Evolutionary conservation across 2,797 vertebrate species (phyloP).

Genomic region (Fistularia commersonii): DNA sequence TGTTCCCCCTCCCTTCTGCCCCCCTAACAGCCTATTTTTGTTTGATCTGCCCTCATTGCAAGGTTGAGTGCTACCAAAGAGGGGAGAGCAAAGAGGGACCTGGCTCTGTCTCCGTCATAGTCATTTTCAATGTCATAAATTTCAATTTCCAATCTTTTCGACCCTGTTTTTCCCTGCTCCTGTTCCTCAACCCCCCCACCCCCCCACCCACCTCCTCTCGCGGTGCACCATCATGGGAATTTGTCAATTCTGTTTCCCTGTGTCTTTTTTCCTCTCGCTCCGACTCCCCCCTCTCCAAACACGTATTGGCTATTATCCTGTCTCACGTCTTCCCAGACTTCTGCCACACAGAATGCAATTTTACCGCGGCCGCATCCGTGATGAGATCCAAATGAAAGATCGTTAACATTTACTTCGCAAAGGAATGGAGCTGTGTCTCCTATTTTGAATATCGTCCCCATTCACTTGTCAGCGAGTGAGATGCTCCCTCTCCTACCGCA

Average conservation of each 20-base stretch:
- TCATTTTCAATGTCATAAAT: constrained; percentile 89
- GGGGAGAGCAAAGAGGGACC: constrained; percentile 64
- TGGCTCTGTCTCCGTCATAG: constrained; percentile 73
- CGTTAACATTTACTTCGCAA: constrained; percentile 83
- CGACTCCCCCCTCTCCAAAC: constrained; percentile 67
- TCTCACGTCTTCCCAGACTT: constrained; percentile 80
- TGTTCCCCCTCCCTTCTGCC: constrained; percentile 9
- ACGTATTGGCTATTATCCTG: constrained; percentile 93
- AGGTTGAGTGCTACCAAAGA: constrained; percentile 81
- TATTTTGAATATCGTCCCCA: constrained; percentile 59
- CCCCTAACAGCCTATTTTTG: constrained; percentile 80
- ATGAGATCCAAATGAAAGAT: constrained; percentile 89
- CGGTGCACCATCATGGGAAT: constrained; percentile 74
- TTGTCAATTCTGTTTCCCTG: constrained; percentile 81
- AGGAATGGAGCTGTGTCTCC: constrained; percentile 67
- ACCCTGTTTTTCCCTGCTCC: constrained; percentile 41
- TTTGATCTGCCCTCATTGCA: constrained; percentile 86
- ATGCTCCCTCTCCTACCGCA: constrained; percentile 44
- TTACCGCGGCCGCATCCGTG: constrained; percentile 74
- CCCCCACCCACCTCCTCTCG: constrained; percentile 26
- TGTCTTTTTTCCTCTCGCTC: constrained; percentile 63
- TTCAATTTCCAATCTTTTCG: constrained; percentile 75
- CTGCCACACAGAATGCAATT: constrained; percentile 84
- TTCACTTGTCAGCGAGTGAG: constrained; percentile 25
- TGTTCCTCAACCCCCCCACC: constrained; percentile 31